Evolutionary conservation across 2,797 vertebrate genomes (phyloP).

Genomic region (Neomorphus geoffroyi): DNA sequence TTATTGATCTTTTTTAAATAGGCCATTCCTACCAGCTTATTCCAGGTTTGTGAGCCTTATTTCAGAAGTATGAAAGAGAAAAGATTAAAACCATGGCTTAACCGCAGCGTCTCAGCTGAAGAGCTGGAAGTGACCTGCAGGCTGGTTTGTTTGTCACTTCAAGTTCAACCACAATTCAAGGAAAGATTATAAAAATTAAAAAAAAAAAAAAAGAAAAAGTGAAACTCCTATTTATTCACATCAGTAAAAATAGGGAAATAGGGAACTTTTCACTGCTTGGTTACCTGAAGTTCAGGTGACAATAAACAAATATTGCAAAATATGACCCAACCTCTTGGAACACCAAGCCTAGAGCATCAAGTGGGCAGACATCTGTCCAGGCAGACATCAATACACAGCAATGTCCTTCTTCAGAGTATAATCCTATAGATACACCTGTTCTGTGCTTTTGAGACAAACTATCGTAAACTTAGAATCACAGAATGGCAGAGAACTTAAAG

Average conservation of each 20-base stretch:
- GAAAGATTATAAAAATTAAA: background rate
- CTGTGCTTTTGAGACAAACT: background rate
- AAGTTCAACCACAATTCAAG: background rate
- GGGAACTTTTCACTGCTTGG: background rate
- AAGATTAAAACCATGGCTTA: background rate
- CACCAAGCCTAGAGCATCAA: background rate
- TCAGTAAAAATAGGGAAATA: fast-evolving
- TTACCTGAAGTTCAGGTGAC: background rate
- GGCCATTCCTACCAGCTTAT: background rate
- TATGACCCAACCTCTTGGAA: background rate
- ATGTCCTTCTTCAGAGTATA: fast-evolving
- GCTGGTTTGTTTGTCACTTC: background rate
- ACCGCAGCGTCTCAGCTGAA: background rate
- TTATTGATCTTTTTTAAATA: background rate
- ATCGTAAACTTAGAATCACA: background rate
- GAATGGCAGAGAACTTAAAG: no score
- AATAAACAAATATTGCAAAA: background rate
- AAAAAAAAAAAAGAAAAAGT: background rate
- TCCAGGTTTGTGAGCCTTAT: background rate
- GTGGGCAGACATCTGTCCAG: background rate
- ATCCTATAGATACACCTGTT: fast-evolving
- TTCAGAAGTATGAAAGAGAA: background rate
- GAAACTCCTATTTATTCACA: background rate
- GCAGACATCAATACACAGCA: fast-evolving
- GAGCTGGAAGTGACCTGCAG: background rate